These are phyloP conservation scores for Pseudochirops corinnae DNA, from an alignment of 2,797 vertebrate species.

Conservation along the genomic window DNA sequence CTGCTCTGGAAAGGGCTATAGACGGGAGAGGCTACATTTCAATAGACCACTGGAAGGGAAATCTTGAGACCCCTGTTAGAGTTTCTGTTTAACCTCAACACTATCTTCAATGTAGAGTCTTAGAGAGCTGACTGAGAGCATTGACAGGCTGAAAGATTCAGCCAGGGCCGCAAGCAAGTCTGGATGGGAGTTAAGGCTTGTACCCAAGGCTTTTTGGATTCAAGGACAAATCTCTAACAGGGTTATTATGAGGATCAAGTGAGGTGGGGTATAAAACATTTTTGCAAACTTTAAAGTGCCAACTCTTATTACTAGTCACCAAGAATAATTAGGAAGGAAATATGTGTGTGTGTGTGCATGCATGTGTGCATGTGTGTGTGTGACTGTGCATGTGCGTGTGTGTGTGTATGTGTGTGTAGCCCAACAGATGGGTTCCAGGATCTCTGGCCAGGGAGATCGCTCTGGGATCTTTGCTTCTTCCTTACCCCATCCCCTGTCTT, in stretches of 20 bases:
- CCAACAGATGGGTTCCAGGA: neutral
- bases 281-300: neutral
- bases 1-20: neutral
- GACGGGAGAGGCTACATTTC: neutral
- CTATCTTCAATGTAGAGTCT: neutral
- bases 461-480: neutral
- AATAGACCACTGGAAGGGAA: neutral
- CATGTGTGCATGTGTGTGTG: too few species aligned
- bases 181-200: neutral
- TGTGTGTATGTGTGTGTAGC: too few species aligned
- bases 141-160: neutral
- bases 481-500: neutral
- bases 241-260: neutral
- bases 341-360: neutral
- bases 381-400: too few species aligned
- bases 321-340: neutral
- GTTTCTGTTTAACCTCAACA: neutral
- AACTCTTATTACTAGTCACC: neutral
- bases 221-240: neutral
- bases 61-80: neutral
- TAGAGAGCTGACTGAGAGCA: neutral
- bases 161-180: neutral
- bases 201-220: neutral
- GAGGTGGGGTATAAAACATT: neutral
- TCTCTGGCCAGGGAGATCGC: neutral